Conservation (phyloP, 2,113 vertebrate genomes). For the Noctilio leporinus region DNA sequence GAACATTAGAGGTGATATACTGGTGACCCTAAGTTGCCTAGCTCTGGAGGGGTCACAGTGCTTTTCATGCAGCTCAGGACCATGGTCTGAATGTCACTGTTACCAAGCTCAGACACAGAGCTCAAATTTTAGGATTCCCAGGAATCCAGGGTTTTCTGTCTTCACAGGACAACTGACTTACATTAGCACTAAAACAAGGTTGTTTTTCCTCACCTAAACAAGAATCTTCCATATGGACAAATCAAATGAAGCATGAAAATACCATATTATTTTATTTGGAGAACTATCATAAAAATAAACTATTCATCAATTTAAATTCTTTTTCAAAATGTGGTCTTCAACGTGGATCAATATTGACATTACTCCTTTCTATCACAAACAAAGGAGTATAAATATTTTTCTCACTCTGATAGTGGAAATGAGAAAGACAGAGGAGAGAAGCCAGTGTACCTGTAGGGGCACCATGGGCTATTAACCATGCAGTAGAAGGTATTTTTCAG, state of each 20-base stretch:
- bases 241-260: no score
- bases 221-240: not conserved
- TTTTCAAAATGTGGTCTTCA: not conserved
- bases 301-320: not conserved
- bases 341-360: not conserved
- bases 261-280: not conserved
- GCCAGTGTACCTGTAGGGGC: fast-evolving
- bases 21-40: not conserved
- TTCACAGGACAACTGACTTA: fast-evolving
- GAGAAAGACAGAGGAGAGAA: not conserved
- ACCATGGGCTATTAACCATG: not conserved
- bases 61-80: fast-evolving
- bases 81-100: fast-evolving
- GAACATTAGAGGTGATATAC: no score
- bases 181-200: not conserved
- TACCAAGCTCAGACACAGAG: no score
- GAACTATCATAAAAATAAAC: not conserved
- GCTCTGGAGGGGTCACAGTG: fast-evolving
- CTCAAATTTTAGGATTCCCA: fast-evolving
- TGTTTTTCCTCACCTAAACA: no score
- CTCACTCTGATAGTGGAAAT: not conserved
- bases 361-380: not conserved
- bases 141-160: not conserved
- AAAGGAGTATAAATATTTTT: not conserved
- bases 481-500: not conserved